Conservation (phyloP, 2,113 vertebrate species). For the Myiagra hebetior region DNA sequence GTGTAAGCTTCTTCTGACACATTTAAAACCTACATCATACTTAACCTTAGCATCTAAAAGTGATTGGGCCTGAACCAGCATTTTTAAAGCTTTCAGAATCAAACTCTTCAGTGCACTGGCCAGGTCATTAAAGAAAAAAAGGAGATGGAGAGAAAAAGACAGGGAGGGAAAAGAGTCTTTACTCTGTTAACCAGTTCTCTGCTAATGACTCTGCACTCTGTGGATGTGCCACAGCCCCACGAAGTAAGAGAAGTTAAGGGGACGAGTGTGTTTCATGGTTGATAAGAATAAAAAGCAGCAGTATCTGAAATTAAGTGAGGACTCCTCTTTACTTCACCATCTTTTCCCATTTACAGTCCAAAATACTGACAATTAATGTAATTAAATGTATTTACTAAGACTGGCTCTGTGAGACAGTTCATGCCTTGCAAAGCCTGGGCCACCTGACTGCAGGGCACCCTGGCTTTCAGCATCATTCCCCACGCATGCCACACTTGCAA, state of each 20-base stretch:
- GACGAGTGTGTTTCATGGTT: not conserved
- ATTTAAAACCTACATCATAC: not conserved
- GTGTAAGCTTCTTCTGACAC: not conserved
- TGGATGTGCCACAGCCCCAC: not conserved
- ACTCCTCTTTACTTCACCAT: not conserved
- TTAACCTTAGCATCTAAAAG: conserved; percentile 4
- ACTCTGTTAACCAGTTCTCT: not conserved
- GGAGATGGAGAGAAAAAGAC: not conserved
- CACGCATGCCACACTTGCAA: fast-evolving
- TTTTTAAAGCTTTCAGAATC: not conserved
- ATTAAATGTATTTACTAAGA: not conserved
- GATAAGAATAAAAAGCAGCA: not conserved
- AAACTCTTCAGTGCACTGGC: not conserved
- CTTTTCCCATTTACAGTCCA: not conserved
- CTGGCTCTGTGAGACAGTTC: not conserved
- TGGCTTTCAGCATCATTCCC: not conserved
- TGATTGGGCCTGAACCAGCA: not conserved
- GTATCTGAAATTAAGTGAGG: not conserved
- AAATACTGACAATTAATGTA: not conserved
- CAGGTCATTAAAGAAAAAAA: not conserved
- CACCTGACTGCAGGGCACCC: fast-evolving
- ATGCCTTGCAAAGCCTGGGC: not conserved
- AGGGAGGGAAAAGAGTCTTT: not conserved
- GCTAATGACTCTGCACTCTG: not conserved
- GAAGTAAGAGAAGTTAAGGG: not conserved